Evolutionary conservation across 2,888 invertebrate genomes (phyloP), one percentile per base, ranked within the genome.

Genomic region (Clunio marinus): DNA sequence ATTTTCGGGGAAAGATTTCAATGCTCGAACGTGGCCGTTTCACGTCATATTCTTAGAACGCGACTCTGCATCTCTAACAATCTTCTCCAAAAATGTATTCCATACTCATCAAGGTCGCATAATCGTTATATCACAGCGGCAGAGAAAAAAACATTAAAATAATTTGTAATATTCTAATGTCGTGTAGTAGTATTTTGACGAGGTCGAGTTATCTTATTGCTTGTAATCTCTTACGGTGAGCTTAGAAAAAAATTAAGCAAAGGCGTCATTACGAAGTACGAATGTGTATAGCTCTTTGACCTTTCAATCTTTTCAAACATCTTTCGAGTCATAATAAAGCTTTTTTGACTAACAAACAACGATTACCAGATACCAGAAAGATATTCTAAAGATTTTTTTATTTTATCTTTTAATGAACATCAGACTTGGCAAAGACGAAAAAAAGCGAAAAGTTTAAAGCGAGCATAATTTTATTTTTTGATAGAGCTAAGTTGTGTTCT

Each of bases 1-100:
- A n/a, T n/a, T n/a, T n/a, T n/a, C n/a, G n/a, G n/a, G 13, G 63
- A 65, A 65, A 65, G 63, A 65, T 20, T 65, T 65, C 8, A 46
- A 65, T 46, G 63, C 25, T n/a, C 28, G 63, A 28, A 25, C 20
- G 25, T 46, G 63, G 3, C 10, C 20, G 8, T 2, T 15, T 10
- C 32, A 7, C 32, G 10, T 32, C 10, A 7, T 32, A 10, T 32
- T n/a, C n/a, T n/a, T n/a, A n/a, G n/a, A 32, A 10, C 32, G 32
- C 5, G 32, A 32, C 32, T 32, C 10, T 32, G 32, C 32, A n/a
- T n/a, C n/a, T n/a, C n/a, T n/a, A n/a, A n/a, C n/a, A n/a, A n/a
- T n/a, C n/a, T n/a, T 57, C 57, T 25, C 3, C 8, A 25, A 57
- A 57, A n/a, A n/a, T n/a, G n/a, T n/a, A n/a, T n/a, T n/a, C n/a